Percentiles rank a stretch among this genome's conserved stretches.
phyloP scores from a whole-genome alignment of 2,888 invertebrate genomes.

The Lumbricus terrestris region DNA sequence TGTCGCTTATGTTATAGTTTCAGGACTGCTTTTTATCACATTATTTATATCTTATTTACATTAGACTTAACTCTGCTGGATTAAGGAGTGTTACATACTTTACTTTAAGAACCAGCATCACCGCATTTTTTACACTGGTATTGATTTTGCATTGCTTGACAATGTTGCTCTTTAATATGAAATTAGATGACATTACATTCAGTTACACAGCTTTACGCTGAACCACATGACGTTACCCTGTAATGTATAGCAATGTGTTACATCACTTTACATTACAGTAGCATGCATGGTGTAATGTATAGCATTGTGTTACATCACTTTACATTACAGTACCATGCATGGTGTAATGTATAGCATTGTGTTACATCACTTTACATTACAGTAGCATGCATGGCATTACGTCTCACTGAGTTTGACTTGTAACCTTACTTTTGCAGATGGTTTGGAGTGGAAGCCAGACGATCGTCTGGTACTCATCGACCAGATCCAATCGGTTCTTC shows the following conservation, averaged over 20 bases:
- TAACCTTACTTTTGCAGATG: constrained; percentile 5
- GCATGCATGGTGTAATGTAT: neutral
- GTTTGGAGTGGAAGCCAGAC: constrained; percentile 56
- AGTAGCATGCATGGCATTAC: neutral
- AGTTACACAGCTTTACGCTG: too few species aligned
- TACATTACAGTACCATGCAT: neutral
- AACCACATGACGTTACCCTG: too few species aligned
- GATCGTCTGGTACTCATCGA: constrained; percentile 60
- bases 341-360: neutral
- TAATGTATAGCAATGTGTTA: neutral
- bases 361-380: neutral
- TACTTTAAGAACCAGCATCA: neutral
- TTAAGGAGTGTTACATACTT: neutral
- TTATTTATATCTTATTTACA: neutral
- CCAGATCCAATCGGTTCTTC: constrained; percentile 60
- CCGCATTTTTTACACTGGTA: neutral
- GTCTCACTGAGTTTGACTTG: neutral
- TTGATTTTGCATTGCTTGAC: neutral
- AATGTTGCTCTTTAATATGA: neutral
- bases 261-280: neutral
- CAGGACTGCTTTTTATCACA: neutral
- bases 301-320: neutral
- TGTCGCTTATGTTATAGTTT: neutral
- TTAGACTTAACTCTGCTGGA: neutral
- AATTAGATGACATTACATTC: neutral